Base-by-base conservation (phyloP, 2,113 vertebrate species). In the Myocastor coypus region DNA sequence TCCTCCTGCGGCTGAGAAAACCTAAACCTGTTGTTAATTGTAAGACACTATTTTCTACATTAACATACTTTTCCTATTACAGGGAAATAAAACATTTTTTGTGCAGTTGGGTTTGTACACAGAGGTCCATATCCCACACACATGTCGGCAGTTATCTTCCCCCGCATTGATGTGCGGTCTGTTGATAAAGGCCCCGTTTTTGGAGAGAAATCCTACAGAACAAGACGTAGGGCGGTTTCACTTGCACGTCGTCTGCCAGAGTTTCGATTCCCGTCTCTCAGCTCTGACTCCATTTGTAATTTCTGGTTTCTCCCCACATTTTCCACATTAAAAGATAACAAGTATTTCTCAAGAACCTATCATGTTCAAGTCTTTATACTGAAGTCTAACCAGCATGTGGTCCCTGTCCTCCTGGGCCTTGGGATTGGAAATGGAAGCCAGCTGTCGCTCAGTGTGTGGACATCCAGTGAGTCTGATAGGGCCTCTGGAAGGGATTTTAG, bases 1-100 rank as follows among this genome's bases (percentile, higher is more conserved):
- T 93, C 42, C 55, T 59, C 78, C 28, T 94, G 83, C 90, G 52
- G 19, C 68, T 66, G 30, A 28, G 92, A 78, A 52, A 93, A 40
- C 52, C 32, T 61, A 89, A 91, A 61, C 28, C 55, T 85, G 4
- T n/a, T 13, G 19, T 68, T 84, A 30, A 63, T 19, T 78, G 6
- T 32, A 57, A n/a, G 55, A 83, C 9, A 57, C 19, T 86, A 37
- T 71, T 30, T 71, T 59, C 55, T 83, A 42, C 50, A 81, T 59
- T 71, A 42, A 66, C 52, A 11, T 34, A 69, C 24, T 82, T 69
- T 64, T 94, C 66, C 64, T 77, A 69, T 75, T 83, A 85, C 26
- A 50, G 52, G 91, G 40, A 95, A 73, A 55, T 46, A 89, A 93
- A 80, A 34, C 13, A 40, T 30, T 57, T 63, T 50, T 87, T 52